Evolutionary conservation across 2,113 vertebrate genomes (phyloP), one percentile per base, ranked within the genome.

Genomic region (Corythornis vintsioides): DNA sequence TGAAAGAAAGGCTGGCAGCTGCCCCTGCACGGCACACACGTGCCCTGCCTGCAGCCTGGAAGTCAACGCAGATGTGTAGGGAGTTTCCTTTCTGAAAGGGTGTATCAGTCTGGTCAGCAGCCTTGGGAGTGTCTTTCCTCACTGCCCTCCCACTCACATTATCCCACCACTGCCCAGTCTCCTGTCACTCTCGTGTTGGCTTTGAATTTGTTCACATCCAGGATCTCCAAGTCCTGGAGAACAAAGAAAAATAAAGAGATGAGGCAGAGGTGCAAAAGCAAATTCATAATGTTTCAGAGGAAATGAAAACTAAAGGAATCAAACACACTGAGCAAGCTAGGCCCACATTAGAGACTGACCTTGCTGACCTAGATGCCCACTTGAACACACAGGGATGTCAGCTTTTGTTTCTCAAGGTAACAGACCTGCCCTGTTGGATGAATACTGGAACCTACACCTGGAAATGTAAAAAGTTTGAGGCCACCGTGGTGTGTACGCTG

Each of bases 301-400:
- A 95, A 73, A 92, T 59, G 16, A 83, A 69, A 85, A 71, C 64
- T 88, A 60, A 24, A 81, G 76, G 74, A 88, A 81, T 70, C 16
- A 20, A 38, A 63, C 4, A 50, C 29, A 63, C 16, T 33, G 82
- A 84, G 21, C 66, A 73, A 81, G 60, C n/a, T 26, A 69, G 73
- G 50, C n/a, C 31, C 29, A 31, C 6, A 1, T 40, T 81, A 43
- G 52, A 71, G 70, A 53, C 43, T 4, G 2, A 28, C 19, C 33
- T 26, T 13, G 13, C 7, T 42, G n/a, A 42, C 47, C 43, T 63
- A 19, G 16, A 19, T 15, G 40, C 42, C 33, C 55, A 1, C 53
- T 72, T 24, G 65, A 80, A 83, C 56, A 83, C 25, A 31, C 1
- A 1, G 29, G 47, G 11, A 57, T 40, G 40, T 83, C 55, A 86